These are phyloP conservation scores for Mythimna albipuncta DNA, from an alignment of 2,888 invertebrate species.

Conservation along the genomic window DNA sequence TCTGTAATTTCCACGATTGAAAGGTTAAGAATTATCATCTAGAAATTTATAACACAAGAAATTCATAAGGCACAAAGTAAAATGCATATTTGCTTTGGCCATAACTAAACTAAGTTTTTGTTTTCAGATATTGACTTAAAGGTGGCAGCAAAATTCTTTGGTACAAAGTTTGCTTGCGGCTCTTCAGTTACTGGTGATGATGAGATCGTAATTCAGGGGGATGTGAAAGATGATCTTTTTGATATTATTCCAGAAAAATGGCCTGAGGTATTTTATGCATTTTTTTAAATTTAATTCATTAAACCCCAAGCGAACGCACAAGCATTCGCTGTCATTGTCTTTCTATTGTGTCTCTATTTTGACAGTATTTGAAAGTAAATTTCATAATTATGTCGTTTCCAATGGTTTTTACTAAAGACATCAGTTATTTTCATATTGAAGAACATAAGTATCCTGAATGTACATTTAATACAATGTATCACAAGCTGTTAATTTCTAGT, in stretches of 20 bases:
- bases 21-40: background rate
- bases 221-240: slow-evolving; percentile 99
- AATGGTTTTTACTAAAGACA: background rate
- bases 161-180: slow-evolving; percentile 99
- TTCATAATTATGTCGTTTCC: background rate
- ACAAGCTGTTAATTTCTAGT: background rate
- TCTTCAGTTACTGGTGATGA: slow-evolving; percentile 99
- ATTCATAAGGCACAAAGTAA: background rate
- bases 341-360: too few relatives aligned
- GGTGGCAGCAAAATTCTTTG: slow-evolving; percentile 99
- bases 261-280: slow-evolving; percentile 93
- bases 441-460: background rate
- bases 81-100: background rate
- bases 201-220: slow-evolving; percentile 99
- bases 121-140: slow-evolving; percentile 98
- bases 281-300: background rate
- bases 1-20: too few relatives aligned
- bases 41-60: background rate
- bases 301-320: too few relatives aligned
- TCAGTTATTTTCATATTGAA: background rate
- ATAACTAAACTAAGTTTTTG: background rate
- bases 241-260: slow-evolving; percentile 99
- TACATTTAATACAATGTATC: background rate
- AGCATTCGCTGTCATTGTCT: too few relatives aligned
- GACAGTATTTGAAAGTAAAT: too few relatives aligned